These are phyloP conservation scores for Eupithecia centaureata DNA, from an alignment of 2,888 invertebrate genomes.

Conservation along the genomic window DNA sequence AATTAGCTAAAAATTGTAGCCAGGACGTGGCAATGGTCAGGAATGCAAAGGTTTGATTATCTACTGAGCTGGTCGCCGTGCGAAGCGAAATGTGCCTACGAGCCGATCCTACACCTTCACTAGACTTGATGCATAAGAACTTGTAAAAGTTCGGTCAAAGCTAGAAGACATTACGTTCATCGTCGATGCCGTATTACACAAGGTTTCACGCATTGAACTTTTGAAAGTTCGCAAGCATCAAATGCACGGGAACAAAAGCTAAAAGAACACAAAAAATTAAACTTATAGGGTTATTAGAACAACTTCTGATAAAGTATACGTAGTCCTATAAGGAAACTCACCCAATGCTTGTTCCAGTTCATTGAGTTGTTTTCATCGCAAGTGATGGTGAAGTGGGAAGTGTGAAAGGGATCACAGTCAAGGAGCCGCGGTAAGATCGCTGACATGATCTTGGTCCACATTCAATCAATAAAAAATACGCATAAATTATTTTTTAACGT, in stretches of 20 bases:
- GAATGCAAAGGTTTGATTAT: too few relatives aligned
- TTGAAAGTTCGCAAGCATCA: background rate
- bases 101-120: background rate
- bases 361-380: background rate
- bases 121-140: background rate
- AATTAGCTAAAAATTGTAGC: background rate
- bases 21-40: too few relatives aligned
- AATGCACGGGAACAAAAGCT: background rate
- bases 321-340: background rate
- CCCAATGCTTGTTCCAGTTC: background rate
- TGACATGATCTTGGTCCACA: background rate
- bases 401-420: background rate
- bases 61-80: too few relatives aligned
- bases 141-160: background rate
- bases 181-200: too few relatives aligned
- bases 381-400: background rate
- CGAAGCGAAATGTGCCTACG: too few relatives aligned
- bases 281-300: too few relatives aligned
- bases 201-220: too few relatives aligned
- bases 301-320: background rate
- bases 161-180: too few relatives aligned
- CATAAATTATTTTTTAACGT: too few relatives aligned
- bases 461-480: too few relatives aligned
- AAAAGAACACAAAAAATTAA: background rate
- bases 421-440: background rate